phyloP scores from a whole-genome alignment of 2,888 invertebrate genomes.

The Luffia ferchaultella region DNA sequence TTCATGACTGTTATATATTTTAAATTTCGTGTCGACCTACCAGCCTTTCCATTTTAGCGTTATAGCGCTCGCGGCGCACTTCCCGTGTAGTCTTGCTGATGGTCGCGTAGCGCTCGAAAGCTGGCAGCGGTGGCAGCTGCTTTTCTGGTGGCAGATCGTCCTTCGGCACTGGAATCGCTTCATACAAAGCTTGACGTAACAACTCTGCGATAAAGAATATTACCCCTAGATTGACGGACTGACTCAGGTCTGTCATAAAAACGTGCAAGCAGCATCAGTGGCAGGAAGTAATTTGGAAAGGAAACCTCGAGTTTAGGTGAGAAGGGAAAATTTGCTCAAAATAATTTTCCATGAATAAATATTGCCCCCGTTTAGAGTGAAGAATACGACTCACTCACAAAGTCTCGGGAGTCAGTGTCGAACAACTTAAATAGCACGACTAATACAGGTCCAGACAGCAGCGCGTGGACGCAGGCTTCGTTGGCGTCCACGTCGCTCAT shows the following conservation, averaged over 20 bases:
- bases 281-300: too few species aligned
- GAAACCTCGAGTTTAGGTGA: too few species aligned
- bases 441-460: slow-evolving; percentile 34
- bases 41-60: slow-evolving; percentile 35
- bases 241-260: too few species aligned
- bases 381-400: slow-evolving; percentile 35
- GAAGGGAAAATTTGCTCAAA: too few species aligned
- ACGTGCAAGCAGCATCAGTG: too few species aligned
- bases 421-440: slow-evolving; percentile 49
- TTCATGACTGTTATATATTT: too few species aligned
- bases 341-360: too few species aligned
- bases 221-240: too few species aligned
- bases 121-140: slow-evolving; percentile 43
- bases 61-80: slow-evolving; percentile 42
- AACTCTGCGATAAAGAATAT: slow-evolving; percentile 24
- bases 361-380: too few species aligned
- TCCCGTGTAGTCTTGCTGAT: slow-evolving; percentile 46
- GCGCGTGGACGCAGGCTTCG: slow-evolving; percentile 43
- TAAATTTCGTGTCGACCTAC: too few species aligned
- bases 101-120: slow-evolving; percentile 45
- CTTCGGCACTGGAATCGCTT: slow-evolving; percentile 47
- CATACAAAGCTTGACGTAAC: slow-evolving; percentile 41
- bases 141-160: slow-evolving; percentile 48
- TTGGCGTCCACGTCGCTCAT: slow-evolving; percentile 56
- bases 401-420: slow-evolving; percentile 37